Base-by-base conservation (phyloP, 2,797 vertebrate species). In the Crocidura indochinensis region DNA sequence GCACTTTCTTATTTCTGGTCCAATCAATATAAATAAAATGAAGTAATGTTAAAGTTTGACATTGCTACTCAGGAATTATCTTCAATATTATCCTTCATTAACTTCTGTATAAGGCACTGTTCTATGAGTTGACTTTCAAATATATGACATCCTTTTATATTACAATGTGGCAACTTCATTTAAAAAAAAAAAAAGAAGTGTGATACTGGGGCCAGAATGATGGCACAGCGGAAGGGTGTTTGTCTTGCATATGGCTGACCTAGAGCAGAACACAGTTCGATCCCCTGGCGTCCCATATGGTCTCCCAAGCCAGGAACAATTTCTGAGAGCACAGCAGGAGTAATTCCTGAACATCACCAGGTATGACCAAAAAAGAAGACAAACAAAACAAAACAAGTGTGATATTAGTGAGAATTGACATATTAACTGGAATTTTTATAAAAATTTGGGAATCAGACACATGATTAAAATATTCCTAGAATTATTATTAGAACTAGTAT, bases 81-180 rank as follows among this genome's bases (percentile, higher is more conserved):
- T 84, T 93, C 15, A 64, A n/a, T 29, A 82, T 47, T 88, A n/a
- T 78, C 20, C 17, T 80, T 79, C 10, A 22, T 53, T 90, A 60
- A 60, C 56, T 75, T 83, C 62, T 81, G 82, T 72, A 31, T 71
- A 46, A n/a, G 10, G 1, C 9, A 53, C 8, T 26, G 11, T 29
- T 77, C 46, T 77, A 14, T 22, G 6, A 29, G 77, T 87, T 75
- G 74, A 74, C 44, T 87, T 91, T 92, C n/a, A 79, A 90, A 77
- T n/a, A 49, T n/a, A 29, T 38, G 80, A 29, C 17, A 67, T 76
- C 68, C 12, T 62, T 92, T 73, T 86, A 10, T 84, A 86, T 67
- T 51, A 86, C 46, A 31, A 84, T 26, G 20, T 47, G 14, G 10
- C 20, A 81, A 19, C 75, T 91, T 53, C 9, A 77, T 88, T 87